These are phyloP conservation scores for Myotis pilosus DNA, from an alignment of 2,797 vertebrate species.

Conservation along the genomic window DNA sequence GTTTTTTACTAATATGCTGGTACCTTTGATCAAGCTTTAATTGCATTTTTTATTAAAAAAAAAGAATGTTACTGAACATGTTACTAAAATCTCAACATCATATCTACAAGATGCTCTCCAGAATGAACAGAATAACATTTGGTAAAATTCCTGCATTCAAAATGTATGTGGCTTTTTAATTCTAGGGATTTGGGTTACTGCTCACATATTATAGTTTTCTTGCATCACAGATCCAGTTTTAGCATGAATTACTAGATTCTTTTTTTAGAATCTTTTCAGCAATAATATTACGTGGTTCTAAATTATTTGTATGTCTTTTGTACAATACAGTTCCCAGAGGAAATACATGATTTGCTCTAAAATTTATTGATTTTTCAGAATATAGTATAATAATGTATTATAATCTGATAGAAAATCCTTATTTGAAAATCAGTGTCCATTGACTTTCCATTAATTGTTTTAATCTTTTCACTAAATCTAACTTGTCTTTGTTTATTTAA, in stretches of 20 bases:
- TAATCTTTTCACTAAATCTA: not conserved
- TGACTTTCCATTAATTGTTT: not conserved
- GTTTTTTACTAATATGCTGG: not conserved
- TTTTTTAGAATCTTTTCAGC: not conserved
- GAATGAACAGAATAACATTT: slow-evolving; percentile 4
- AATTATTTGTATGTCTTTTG: slow-evolving; percentile 34
- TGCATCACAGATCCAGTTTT: not conserved
- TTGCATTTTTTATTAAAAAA: slow-evolving; percentile 8
- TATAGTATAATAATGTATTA: not conserved
- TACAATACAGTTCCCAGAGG: not conserved
- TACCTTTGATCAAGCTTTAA: not conserved
- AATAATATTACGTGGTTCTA: not conserved
- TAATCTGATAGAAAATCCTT: not conserved
- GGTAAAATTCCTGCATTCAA: not conserved
- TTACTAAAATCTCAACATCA: not conserved
- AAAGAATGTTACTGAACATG: not conserved
- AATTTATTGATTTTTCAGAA: not conserved
- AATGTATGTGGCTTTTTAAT: slow-evolving; percentile 19
- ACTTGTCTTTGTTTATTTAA: not conserved
- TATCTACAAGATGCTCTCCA: not conserved
- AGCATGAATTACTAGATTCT: not conserved
- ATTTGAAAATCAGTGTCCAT: slow-evolving; percentile 36
- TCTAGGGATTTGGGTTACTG: not conserved
- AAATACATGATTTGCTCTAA: slow-evolving; percentile 10
- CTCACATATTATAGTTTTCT: not conserved